Base-by-base conservation (phyloP, 64 coral and sea anemone species). In the Catalaphyllia jardinei region DNA sequence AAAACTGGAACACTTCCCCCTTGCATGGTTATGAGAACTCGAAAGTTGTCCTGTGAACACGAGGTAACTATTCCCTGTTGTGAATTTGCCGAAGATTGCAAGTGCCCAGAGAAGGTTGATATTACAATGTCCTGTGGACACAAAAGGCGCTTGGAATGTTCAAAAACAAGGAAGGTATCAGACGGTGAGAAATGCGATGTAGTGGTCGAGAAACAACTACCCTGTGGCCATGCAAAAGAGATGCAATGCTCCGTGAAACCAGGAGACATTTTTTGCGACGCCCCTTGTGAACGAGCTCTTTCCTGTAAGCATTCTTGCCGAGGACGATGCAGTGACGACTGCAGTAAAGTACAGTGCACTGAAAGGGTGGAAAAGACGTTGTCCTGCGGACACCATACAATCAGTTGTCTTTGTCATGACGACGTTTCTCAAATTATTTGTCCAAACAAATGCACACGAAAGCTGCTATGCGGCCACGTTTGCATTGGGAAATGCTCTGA, bases 271-370 rank as follows among this genome's bases (percentile, higher is more conserved):
- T 33, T 29, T 14, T 95, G 93, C 33, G 64, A 76, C 22, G 69
- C 62, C 2, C 79, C 27, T 12, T 65, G 89, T 54, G 28, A 63
- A 74, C 79, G 86, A 25, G 22, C 12, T 27, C 78, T 91, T n/a
- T 55, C 77, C 8, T 95, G 93, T 84, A 71, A 72, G 2, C 89
- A 95, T 75, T 72, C 49, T 35, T 82, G 86, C 31, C 29, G 20
- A 83, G 29, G 67, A 35, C 63, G 50, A 67, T 94, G 93, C 42
- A 64, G 76, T 15, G 76, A 79, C 0, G 27, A 79, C 9, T 89
- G 88, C 62, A 33, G 8, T 8, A 30, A 10, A 9, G 30, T 52
- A 5, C 55, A 71, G 25, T 89, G 88, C 25, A 20, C 24, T n/a
- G 76, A 18, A 0, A 29, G 18, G 19, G 88, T 89, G 14, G 3